Evolutionary conservation across 2,888 invertebrate species (phyloP).

Genomic region (Chrysolina oricalcia): DNA sequence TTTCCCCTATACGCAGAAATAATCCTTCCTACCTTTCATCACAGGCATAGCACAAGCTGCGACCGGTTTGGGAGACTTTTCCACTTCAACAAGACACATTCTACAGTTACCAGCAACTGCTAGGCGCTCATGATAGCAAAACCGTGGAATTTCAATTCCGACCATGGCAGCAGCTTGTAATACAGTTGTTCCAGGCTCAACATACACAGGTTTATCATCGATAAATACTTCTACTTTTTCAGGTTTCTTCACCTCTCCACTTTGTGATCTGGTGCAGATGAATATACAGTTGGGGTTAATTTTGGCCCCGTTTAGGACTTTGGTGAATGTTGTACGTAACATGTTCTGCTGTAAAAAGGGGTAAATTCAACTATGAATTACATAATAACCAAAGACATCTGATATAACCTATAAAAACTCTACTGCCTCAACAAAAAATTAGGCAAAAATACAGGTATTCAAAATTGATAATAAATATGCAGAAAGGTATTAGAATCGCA

Average conservation of each 20-base stretch:
- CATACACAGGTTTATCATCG: conserved; percentile 95
- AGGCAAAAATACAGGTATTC: not conserved
- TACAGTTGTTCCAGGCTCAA: conserved; percentile 97
- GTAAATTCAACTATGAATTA: conserved; percentile 1
- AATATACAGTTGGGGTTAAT: conserved; percentile 64
- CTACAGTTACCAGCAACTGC: conserved; percentile 99
- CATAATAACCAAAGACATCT: conserved; percentile 5
- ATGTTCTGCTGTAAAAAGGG: conserved; percentile 70
- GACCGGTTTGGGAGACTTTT: conserved; percentile 97
- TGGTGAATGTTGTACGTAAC: conserved; percentile 84
- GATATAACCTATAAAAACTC: conserved; percentile 14
- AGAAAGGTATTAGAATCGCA: not conserved
- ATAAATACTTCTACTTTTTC: conserved; percentile 96
- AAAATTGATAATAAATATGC: not conserved
- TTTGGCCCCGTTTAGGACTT: conserved; percentile 75
- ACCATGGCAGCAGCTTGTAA: conserved; percentile 95
- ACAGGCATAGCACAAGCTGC: conserved; percentile 99
- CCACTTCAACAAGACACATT: conserved; percentile 99
- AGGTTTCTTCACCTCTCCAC: conserved; percentile 65
- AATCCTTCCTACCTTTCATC: conserved; percentile 83
- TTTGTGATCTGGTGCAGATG: conserved; percentile 59
- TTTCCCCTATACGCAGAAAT: not conserved
- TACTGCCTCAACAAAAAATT: not conserved
- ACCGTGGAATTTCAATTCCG: conserved; percentile 98
- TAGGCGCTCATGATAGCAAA: conserved; percentile 98